phyloP scores from a whole-genome alignment of 37 sponge, comb jelly and placozoan species.

The Ianthella basta region DNA sequence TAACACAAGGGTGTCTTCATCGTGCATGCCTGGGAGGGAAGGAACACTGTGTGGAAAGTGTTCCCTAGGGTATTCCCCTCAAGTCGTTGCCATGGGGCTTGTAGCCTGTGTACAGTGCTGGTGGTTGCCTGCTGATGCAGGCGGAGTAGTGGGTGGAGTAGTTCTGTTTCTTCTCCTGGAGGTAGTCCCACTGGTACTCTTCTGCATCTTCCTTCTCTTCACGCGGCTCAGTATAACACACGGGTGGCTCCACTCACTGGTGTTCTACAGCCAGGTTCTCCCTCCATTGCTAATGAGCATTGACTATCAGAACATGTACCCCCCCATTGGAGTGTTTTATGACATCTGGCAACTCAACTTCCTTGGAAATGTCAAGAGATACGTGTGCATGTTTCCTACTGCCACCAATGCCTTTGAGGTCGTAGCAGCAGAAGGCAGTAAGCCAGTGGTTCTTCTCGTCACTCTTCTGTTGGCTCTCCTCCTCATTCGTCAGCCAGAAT shows the following conservation, averaged over 20 bases:
- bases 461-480: not conserved
- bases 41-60: slow-evolving; percentile 37
- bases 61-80: slow-evolving; percentile 21
- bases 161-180: slow-evolving; percentile 35
- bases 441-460: not conserved
- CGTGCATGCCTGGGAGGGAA: not conserved
- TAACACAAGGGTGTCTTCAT: not conserved
- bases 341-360: slow-evolving; percentile 68
- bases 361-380: slow-evolving; percentile 19
- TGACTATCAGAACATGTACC: not conserved
- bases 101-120: slow-evolving; percentile 21
- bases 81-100: slow-evolving; percentile 28
- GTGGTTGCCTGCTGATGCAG: not conserved
- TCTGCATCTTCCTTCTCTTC: slow-evolving; percentile 38
- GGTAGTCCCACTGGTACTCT: slow-evolving; percentile 34
- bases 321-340: slow-evolving; percentile 18
- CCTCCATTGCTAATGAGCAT: slow-evolving; percentile 24
- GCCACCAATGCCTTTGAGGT: slow-evolving; percentile 2
- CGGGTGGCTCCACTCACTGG: slow-evolving; percentile 53
- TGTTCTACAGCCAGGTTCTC: slow-evolving; percentile 65
- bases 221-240: slow-evolving; percentile 45
- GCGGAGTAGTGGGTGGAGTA: slow-evolving; percentile 36
- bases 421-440: slow-evolving; percentile 10
- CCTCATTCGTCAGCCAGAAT: slow-evolving; percentile 7
- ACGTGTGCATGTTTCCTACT: slow-evolving; percentile 27